These are phyloP conservation scores for Cyaniris semiargus DNA, from an alignment of 2,888 invertebrate species.

Conservation along the genomic window DNA sequence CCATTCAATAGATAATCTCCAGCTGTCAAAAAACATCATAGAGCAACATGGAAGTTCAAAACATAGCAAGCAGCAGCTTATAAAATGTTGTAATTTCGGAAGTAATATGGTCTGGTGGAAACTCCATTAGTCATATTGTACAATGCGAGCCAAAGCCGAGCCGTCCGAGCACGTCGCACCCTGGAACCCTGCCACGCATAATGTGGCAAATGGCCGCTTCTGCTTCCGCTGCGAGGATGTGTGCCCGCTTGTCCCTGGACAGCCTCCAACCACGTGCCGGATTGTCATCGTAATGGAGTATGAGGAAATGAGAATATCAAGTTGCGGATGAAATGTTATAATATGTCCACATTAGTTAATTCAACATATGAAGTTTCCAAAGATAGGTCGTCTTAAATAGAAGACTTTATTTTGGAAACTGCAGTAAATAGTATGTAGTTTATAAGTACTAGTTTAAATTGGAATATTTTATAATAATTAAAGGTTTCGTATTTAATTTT, in stretches of 20 bases:
- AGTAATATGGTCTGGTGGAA: conserved; percentile 17
- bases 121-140: conserved; percentile 35
- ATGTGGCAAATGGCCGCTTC: conserved; percentile 57
- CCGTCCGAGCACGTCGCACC: not conserved
- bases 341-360: too few species aligned
- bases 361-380: too few species aligned
- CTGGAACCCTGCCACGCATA: conserved; percentile 61
- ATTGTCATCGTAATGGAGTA: conserved; percentile 34
- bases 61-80: not conserved
- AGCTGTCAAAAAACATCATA: not conserved
- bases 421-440: too few species aligned
- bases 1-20: not conserved
- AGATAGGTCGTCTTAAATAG: not conserved
- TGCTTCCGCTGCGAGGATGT: conserved; percentile 52
- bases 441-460: too few species aligned
- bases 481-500: too few species aligned
- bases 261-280: conserved; percentile 43
- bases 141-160: conserved; percentile 32
- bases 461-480: too few species aligned
- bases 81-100: not conserved
- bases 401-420: not conserved
- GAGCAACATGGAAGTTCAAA: not conserved
- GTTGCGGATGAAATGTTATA: too few species aligned
- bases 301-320: not conserved
- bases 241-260: conserved; percentile 36